Percentiles rank a stretch among this genome's conserved stretches.
These are phyloP conservation scores for Perca fluviatilis DNA, from an alignment of 2,113 vertebrate genomes.

Conservation along the genomic window DNA sequence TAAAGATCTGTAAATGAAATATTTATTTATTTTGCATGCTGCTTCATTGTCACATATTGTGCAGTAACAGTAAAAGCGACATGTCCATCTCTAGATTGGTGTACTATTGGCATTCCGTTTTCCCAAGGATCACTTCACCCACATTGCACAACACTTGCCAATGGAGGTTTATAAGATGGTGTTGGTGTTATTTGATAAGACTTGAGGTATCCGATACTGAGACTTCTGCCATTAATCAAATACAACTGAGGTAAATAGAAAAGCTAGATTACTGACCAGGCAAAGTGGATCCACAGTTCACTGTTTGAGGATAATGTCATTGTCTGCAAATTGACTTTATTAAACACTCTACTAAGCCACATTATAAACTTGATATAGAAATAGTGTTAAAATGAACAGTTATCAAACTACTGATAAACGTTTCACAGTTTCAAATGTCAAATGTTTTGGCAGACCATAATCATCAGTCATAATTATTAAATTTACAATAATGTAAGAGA, in stretches of 20 bases:
- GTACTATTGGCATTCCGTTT: background rate
- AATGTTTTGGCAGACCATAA: too few species aligned
- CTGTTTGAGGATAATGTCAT: background rate
- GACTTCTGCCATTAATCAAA: background rate
- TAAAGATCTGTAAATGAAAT: background rate
- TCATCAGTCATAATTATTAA: too few species aligned
- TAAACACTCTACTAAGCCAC: too few species aligned
- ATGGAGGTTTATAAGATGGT: background rate
- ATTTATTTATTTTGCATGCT: background rate
- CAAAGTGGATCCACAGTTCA: background rate
- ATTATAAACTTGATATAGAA: too few species aligned
- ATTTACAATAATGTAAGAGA: too few species aligned
- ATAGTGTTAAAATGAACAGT: too few species aligned
- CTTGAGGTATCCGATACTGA: background rate
- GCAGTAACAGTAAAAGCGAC: background rate
- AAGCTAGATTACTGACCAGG: too few species aligned
- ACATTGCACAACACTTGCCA: background rate
- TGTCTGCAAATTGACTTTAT: background rate
- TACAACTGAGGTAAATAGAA: background rate
- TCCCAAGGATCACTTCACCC: background rate
- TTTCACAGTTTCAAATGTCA: too few species aligned
- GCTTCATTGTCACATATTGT: background rate
- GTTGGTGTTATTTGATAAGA: background rate
- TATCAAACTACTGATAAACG: too few species aligned
- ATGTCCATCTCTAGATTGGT: background rate